Evolutionary conservation across 2,888 invertebrate species (phyloP), one percentile per base, ranked within the genome.

Genomic region (Aproaerema taeniolella): DNA sequence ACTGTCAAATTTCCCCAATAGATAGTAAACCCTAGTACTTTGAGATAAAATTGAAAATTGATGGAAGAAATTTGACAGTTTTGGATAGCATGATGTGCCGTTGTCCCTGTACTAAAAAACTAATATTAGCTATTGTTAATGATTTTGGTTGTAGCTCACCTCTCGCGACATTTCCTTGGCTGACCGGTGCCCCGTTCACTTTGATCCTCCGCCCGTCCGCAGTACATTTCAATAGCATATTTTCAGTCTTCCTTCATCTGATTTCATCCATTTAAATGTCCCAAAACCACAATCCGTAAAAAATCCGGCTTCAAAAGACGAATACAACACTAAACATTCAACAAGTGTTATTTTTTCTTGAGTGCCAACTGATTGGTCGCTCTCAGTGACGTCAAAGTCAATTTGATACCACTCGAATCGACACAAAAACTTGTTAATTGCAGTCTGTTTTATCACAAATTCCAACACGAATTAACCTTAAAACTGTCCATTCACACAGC

Each of bases 201-300:
- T 85, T 85, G 68, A 86, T 83, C 52, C 80, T 70, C 61, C 82
- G 76, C 56, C 86, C 86, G 65, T 86, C 86, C 47, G 85, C 81
- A 53, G 85, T 83, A 57, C 85, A 86, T 85, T 86, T 86, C 60
- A 86, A 71, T 60, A 86, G 67, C 86, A 86, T 86, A 73, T 63
- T 81, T 78, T 58, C 53, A 62, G 58, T 58, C 61, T 58, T 58
- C 50, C 58, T 65, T 71, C 76, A 76, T 68, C 59, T 69, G 63
- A 57, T 61, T 46, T 43, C 59, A 69, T 70, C 70, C 70, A 72
- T 75, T 60, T 55, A 71, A 66, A 10, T 20, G 29, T 37, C 11
- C 37, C 36, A 17, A n/a, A 46, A 50, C 52, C 61, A 60, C 52
- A 51, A 51, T 49, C 46, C 31, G 50, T 44, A 55, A 58, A 57